phyloP scores from a whole-genome alignment of 2,113 vertebrate species.

The Chaetorhynchus papuensis region DNA sequence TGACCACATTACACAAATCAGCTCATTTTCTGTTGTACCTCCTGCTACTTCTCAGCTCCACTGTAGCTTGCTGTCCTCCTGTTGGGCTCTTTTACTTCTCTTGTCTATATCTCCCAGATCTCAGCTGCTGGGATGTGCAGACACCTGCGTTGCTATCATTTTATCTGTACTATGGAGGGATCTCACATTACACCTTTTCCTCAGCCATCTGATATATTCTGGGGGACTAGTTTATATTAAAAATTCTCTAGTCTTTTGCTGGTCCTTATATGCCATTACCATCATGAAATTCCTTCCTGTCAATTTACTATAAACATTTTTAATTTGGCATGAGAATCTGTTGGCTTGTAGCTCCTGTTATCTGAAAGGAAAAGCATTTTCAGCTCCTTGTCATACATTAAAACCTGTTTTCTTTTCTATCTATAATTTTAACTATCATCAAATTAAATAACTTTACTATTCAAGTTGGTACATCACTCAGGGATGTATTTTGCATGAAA shows the following conservation, averaged over 20 bases:
- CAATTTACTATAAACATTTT: neutral
- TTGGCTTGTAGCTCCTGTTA: neutral
- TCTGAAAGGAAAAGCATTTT: neutral
- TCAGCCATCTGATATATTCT: neutral
- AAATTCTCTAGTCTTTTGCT: neutral
- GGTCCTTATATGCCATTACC: neutral
- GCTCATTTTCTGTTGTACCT: neutral
- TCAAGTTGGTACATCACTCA: neutral
- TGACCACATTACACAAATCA: neutral
- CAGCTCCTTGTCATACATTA: neutral
- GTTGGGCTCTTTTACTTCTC: neutral
- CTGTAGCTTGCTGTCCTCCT: neutral
- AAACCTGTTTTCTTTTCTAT: neutral
- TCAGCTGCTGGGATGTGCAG: neutral
- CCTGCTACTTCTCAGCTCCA: neutral
- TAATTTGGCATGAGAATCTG: neutral
- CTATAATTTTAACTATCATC: neutral
- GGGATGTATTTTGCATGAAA: neutral
- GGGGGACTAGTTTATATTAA: neutral
- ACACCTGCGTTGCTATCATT: neutral
- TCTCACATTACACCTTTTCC: neutral
- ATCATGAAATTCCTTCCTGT: neutral
- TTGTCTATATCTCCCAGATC: neutral
- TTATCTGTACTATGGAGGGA: neutral
- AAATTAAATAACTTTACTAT: neutral